A percentile compares a stretch with the other conserved stretches of the same genome.
These are phyloP conservation scores for Hypsopygia costalis DNA, from an alignment of 2,888 invertebrate genomes.

Conservation along the genomic window DNA sequence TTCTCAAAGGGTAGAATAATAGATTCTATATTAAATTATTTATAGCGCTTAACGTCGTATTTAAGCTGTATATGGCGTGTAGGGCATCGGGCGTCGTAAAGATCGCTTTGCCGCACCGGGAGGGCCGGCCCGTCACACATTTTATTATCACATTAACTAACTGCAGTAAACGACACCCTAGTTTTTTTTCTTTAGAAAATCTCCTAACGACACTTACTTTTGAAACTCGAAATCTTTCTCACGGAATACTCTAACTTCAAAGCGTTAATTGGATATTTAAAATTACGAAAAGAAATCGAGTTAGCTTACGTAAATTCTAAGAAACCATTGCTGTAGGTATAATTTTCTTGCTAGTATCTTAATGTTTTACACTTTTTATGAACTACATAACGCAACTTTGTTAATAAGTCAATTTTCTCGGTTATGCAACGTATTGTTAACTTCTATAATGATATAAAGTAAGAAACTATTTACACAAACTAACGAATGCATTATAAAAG, in stretches of 20 bases:
- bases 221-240: background rate
- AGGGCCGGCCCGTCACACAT: constrained; percentile 10
- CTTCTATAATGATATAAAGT: no score
- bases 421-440: no score
- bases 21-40: no score
- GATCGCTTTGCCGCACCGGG: constrained; percentile 7
- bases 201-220: background rate
- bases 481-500: no score
- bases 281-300: constrained; percentile 3
- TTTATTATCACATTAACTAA: constrained; percentile 13
- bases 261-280: constrained; percentile 1
- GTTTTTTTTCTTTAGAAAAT: constrained; percentile 8
- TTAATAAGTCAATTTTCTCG: no score
- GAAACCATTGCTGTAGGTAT: background rate
- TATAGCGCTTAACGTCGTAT: no score
- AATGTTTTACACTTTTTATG: background rate
- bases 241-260: background rate
- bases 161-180: constrained; percentile 14
- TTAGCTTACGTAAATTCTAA: background rate
- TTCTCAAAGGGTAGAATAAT: no score
- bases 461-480: no score
- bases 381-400: no score
- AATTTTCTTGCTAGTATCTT: no score
- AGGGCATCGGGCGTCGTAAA: constrained; percentile 2
- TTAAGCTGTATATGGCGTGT: background rate